Evolutionary conservation across 2,113 vertebrate genomes (phyloP).

Genomic region (Pardalotus punctatus): DNA sequence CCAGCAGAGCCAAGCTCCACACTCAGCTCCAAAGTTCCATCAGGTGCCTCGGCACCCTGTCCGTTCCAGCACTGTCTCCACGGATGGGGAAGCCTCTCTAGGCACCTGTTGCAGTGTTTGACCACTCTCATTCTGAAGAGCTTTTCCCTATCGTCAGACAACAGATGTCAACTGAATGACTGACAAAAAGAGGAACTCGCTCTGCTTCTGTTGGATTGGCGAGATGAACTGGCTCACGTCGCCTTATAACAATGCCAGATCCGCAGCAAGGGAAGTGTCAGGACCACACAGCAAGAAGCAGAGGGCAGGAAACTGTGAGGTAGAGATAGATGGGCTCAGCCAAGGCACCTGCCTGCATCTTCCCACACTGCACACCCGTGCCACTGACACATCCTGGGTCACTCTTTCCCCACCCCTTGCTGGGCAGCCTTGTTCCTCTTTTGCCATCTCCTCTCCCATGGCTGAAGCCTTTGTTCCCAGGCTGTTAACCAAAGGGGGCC

Average conservation of each 20-base stretch:
- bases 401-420: not conserved
- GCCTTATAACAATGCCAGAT: not conserved
- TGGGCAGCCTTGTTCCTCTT: not conserved
- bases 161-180: not conserved
- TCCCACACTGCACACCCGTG: not conserved
- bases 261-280: not conserved
- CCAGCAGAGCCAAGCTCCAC: not conserved
- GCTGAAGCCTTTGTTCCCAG: not conserved
- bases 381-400: not conserved
- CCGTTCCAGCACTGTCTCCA: not conserved
- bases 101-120: not conserved
- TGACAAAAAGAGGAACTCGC: not conserved
- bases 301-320: not conserved
- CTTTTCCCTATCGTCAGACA: not conserved
- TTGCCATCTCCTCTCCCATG: not conserved
- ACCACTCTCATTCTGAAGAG: not conserved
- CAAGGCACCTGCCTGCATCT: not conserved
- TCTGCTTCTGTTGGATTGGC: not conserved
- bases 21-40: not conserved
- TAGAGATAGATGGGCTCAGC: not conserved
- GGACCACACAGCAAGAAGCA: not conserved
- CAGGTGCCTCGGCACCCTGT: not conserved
- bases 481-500: not conserved
- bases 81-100: not conserved
- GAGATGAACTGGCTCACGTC: not conserved